These are phyloP conservation scores for Myotis lucifugus DNA, from an alignment of 2,113 vertebrate genomes.

Conservation along the genomic window DNA sequence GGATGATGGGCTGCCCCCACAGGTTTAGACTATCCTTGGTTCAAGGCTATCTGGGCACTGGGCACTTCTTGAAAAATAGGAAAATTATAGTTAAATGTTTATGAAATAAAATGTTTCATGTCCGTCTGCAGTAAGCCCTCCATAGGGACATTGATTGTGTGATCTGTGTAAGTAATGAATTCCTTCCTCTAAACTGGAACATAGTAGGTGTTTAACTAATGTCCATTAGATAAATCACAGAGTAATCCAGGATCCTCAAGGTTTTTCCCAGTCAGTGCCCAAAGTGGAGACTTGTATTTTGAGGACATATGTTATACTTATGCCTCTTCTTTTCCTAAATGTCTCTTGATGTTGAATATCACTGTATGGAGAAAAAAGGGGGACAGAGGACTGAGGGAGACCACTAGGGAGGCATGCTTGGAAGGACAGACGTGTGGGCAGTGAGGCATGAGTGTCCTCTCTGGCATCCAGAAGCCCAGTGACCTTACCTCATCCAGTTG, in stretches of 20 bases:
- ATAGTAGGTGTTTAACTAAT: neutral
- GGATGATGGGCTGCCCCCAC: neutral
- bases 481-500: conserved; percentile 91
- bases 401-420: neutral
- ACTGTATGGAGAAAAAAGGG: neutral
- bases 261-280: neutral
- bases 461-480: rapidly evolving
- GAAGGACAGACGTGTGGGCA: neutral
- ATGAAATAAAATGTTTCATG: neutral
- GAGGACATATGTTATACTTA: neutral
- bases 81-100: neutral
- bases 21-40: neutral
- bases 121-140: neutral
- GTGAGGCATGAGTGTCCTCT: neutral
- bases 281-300: neutral
- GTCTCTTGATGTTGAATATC: neutral
- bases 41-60: neutral
- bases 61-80: neutral
- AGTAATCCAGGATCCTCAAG: neutral
- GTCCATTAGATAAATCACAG: neutral
- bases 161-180: neutral
- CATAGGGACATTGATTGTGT: neutral
- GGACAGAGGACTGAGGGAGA: neutral
- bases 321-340: neutral
- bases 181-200: neutral